Evolutionary conservation across 2,113 vertebrate genomes (phyloP), one percentile per base, ranked within the genome.

Genomic region (Ptychochromis oligacanthus): DNA sequence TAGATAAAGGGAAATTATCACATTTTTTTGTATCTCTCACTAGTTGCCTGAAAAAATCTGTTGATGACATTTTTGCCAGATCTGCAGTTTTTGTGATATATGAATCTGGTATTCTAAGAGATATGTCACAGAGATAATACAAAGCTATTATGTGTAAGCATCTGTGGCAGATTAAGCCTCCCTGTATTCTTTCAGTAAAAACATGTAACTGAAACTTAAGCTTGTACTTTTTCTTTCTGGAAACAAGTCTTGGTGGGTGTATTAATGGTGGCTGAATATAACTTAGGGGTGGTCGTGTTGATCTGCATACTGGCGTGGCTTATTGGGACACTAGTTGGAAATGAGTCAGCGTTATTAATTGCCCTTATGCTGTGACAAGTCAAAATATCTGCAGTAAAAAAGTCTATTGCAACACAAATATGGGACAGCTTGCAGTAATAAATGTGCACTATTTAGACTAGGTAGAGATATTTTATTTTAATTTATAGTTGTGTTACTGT

Each of bases 401-500:
- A 8, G 36, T 22, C 2, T 59, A 4, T 64, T 52, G 54, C 40
- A 79, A 18, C 40, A 36, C 2, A 38, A 46, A 24, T 52, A 22
- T 24, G 5, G 5, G 20, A 61, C 59, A 7, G 2, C 46, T 77
- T 17, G n/a, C 43, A 56, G 61, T 70, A 70, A 77, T 62, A 77
- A 46, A 49, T 89, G 49, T 70, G 46, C 49, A 62, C 43, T 20
- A 22, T 79, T 81, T 54, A 77, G 4, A 56, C 7, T 6, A 70
- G 20, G 74, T 54, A 7, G 12, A 7, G 14, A 34, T 26, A n/a
- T 79, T 80, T 81, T 40, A 18, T 79, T 81, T 77, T 55, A 81
- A 77, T 87, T 76, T 79, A 70, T 80, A 36, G 46, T 43, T 62
- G 18, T 61, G 75, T 80, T 84, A 38, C 54, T 62, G 52, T 60